These are phyloP conservation scores for Trichogramma dendrolimi DNA, from an alignment of 2,888 invertebrate genomes.

Conservation along the genomic window DNA sequence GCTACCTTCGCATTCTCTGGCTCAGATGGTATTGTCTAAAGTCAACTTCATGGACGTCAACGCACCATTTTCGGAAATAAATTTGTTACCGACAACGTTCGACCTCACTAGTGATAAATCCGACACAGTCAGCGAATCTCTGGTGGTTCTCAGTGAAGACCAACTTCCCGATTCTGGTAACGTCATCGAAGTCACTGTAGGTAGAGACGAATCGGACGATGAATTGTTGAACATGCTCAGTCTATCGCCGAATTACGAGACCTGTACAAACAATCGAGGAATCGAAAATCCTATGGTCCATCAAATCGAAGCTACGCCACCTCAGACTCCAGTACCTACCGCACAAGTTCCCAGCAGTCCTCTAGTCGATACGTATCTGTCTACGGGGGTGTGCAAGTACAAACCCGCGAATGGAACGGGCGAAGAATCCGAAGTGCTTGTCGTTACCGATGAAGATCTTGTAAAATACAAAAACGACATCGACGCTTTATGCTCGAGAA, in stretches of 20 bases:
- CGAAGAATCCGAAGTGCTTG: conserved; percentile 25
- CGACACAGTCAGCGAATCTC: no score
- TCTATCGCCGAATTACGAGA: conserved; percentile 27
- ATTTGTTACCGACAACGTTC: no score
- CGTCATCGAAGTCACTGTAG: conserved; percentile 28
- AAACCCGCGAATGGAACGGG: conserved; percentile 13
- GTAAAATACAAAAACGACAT: conserved; percentile 27
- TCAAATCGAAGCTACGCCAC: no score
- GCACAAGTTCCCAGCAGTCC: background rate
- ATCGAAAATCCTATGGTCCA: no score
- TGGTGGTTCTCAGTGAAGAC: conserved; percentile 27
- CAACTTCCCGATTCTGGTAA: conserved; percentile 28
- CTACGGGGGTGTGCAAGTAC: conserved; percentile 27
- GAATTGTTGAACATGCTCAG: conserved; percentile 26
- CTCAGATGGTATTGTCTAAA: no score
- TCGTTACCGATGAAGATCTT: conserved; percentile 29
- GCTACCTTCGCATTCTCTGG: conserved; percentile 18
- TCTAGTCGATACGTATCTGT: conserved; percentile 16
- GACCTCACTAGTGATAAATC: no score
- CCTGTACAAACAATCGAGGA: background rate
- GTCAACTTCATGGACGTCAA: no score
- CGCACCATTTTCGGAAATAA: no score
- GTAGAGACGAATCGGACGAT: conserved; percentile 27
- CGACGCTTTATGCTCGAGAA: conserved; percentile 21
- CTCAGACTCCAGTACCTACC: no score